phyloP scores from a whole-genome alignment of 2,113 vertebrate species.

The Ageneiosus marmoratus region DNA sequence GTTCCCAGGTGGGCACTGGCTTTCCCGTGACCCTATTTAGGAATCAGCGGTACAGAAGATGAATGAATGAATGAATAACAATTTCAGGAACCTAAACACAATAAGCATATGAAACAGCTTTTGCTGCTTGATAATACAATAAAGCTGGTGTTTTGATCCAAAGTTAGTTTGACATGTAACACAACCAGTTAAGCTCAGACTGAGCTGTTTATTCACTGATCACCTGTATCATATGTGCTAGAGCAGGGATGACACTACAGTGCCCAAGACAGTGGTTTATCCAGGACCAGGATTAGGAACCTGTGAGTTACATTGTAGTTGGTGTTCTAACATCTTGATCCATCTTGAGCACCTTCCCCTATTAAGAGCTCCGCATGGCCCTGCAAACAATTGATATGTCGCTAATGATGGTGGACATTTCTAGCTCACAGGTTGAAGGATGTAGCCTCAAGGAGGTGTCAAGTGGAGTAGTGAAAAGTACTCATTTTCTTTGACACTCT shows the following conservation, averaged over 20 bases:
- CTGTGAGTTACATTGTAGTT: not conserved
- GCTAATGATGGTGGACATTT: constrained; percentile 15
- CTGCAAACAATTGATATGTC: constrained; percentile 18
- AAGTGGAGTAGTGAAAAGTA: not conserved
- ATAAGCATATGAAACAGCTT: not conserved
- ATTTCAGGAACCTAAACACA: not conserved
- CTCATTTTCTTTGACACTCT: not conserved
- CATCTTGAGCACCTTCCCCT: not conserved
- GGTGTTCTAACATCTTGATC: not conserved
- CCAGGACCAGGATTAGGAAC: not conserved
- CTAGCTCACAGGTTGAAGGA: constrained; percentile 24
- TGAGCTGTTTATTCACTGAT: not conserved
- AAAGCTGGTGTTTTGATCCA: not conserved
- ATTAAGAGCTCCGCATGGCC: not conserved
- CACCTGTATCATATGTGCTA: not conserved
- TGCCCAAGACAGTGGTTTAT: not conserved
- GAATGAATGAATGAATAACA: no score
- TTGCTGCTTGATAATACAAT: not conserved
- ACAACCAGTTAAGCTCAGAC: not conserved
- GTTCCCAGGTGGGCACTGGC: no score
- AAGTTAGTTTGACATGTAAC: not conserved
- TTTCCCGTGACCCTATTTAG: no score
- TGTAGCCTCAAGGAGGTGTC: constrained; percentile 16
- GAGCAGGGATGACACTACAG: no score
- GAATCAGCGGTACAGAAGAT: no score